Base-by-base conservation (phyloP, 2,113 vertebrate genomes). In the Alethe diademata region DNA sequence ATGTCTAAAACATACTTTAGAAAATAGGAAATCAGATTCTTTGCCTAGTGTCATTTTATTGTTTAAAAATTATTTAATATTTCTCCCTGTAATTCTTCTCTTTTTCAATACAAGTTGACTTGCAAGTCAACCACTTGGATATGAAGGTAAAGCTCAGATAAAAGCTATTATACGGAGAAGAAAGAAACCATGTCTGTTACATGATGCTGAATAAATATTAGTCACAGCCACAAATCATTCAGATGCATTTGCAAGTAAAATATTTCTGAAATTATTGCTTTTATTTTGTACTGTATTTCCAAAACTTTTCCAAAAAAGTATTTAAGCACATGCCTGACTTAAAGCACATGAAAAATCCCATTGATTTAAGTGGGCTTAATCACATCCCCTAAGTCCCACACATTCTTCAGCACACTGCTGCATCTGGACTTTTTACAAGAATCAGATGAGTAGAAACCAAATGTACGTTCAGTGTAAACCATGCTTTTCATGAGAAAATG, bases 261-360 rank as follows among this genome's bases (percentile, higher is more conserved):
- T 94, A 86, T 86, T 93, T 76, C 86, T 84, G 67, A 94, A 95
- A 91, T 83, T n/a, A 92, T 31, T 83, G 57, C 50, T 79, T 93
- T 91, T 87, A 82, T 73, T 96, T 92, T 90, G 17, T 40, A 71
- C 53, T 67, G 25, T 69, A 75, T 86, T 91, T 87, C 61, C 36
- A 87, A 82, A 29, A 47, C 45, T 67, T 75, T 93, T 94, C 57
- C 73, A 92, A n/a, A 60, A 69, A 84, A 84, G 31, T 56, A 58
- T 60, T 70, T 80, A 91, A 74, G 72, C 69, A 93, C 17, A 7
- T 62, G 56, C 47, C 61, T 93, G 67, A 89, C n/a, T 84, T 84
- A 48, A 75, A 81, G 62, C 61, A 75, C 45, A 65, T 93, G 57
- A 95, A 51, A 93, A 91, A 87, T 67, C 31, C 14, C 36, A 91